Evolutionary conservation across 2,113 vertebrate genomes (phyloP).

Genomic region (Lepus americanus): DNA sequence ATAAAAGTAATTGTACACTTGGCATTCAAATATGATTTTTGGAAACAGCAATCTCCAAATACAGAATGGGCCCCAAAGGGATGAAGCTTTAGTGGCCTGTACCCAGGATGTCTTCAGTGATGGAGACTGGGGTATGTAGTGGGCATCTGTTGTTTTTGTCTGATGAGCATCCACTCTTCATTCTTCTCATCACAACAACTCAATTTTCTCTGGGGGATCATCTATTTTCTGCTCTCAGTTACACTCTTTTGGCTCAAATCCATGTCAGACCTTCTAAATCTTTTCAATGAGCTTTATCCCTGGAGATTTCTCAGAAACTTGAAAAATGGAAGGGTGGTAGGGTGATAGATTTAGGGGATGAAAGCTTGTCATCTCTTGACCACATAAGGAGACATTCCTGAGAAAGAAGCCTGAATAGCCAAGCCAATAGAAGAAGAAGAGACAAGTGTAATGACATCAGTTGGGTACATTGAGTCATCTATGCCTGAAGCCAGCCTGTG

Average conservation of each 20-base stretch:
- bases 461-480: neutral
- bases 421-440: neutral
- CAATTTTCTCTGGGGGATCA: neutral
- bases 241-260: neutral
- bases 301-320: neutral
- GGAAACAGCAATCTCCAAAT: slow-evolving; percentile 49
- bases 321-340: neutral
- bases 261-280: neutral
- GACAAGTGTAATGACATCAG: neutral
- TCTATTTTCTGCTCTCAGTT: slow-evolving; percentile 37
- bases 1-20: slow-evolving; percentile 43
- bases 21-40: slow-evolving; percentile 65
- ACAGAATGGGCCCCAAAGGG: slow-evolving; percentile 26
- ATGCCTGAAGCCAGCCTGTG: neutral
- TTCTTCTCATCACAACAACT: neutral
- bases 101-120: neutral
- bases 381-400: neutral
- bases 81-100: neutral
- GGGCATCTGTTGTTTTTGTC: slow-evolving; percentile 56
- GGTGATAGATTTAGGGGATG: neutral
- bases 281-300: neutral
- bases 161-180: neutral
- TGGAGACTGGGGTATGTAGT: neutral
- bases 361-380: neutral
- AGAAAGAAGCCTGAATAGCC: neutral